A percentile compares a stretch with the other conserved stretches of the same genome.
Conservation (phyloP, 2,797 vertebrate genomes). For the Myotis vivesi region DNA sequence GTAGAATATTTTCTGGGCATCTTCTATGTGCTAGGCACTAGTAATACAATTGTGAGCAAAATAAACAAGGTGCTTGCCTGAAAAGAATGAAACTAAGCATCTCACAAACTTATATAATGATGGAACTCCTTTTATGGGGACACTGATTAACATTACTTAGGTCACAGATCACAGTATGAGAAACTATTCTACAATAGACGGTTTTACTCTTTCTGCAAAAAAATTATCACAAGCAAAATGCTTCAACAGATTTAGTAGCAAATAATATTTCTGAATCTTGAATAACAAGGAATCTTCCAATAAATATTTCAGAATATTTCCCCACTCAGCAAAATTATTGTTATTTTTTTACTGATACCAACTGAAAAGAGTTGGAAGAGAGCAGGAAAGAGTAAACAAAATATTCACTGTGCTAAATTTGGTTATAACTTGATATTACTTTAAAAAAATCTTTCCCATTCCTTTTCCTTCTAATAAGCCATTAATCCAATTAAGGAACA, state of each 20-base stretch:
- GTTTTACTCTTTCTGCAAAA: neutral
- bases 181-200: neutral
- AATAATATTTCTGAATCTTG: slow-evolving; percentile 11
- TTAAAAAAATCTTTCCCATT: neutral
- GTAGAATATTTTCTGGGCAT: slow-evolving; percentile 33
- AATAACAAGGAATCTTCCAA: slow-evolving; percentile 35
- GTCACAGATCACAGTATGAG: neutral
- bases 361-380: neutral
- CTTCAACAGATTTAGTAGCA: neutral
- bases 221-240: neutral
- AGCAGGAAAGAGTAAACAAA: slow-evolving; percentile 32
- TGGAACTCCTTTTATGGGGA: slow-evolving; percentile 18
- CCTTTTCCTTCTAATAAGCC: slow-evolving; percentile 10
- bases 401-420: neutral
- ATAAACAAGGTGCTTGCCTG: neutral
- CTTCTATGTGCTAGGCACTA: neutral
- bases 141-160: neutral
- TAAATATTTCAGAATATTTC: slow-evolving; percentile 46
- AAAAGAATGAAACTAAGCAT: neutral
- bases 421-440: slow-evolving; percentile 10
- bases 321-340: neutral
- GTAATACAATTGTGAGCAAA: slow-evolving; percentile 40
- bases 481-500: neutral
- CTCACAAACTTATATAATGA: slow-evolving; percentile 7
- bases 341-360: slow-evolving; percentile 18